These are phyloP conservation scores for Ataeniobius toweri DNA, from an alignment of 2,797 vertebrate species.

Conservation along the genomic window DNA sequence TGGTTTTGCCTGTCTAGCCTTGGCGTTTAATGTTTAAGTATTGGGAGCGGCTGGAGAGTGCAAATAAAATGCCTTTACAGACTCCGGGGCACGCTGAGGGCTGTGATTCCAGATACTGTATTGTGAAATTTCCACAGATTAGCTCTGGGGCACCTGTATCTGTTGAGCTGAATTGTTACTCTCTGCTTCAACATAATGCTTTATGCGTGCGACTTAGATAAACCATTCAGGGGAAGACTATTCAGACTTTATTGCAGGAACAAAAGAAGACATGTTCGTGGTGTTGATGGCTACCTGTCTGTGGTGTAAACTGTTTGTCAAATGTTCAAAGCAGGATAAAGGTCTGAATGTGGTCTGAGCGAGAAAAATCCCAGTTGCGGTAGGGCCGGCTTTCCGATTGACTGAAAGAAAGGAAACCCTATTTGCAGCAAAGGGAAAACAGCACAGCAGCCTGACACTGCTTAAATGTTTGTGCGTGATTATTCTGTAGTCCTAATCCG, in stretches of 20 bases:
- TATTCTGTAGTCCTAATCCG: constrained; percentile 80
- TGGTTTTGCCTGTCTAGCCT: constrained; percentile 81
- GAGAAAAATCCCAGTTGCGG: constrained; percentile 53
- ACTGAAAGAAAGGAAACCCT: constrained; percentile 57
- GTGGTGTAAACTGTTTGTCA: constrained; percentile 57
- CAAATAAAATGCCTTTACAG: constrained; percentile 86
- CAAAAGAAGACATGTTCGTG: constrained; percentile 56
- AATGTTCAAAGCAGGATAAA: constrained; percentile 64
- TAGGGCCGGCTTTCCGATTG: constrained; percentile 50
- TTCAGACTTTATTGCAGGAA: constrained; percentile 52
- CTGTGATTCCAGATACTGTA: constrained; percentile 81
- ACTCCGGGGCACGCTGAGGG: constrained; percentile 75
- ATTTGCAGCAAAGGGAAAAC: constrained; percentile 66
- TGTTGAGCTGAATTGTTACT: constrained; percentile 46
- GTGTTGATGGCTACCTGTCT: constrained; percentile 51
- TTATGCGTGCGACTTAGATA: constrained; percentile 63
- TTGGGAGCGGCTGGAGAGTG: constrained; percentile 84
- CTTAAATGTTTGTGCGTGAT: constrained; percentile 79
- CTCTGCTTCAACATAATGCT: constrained; percentile 52
- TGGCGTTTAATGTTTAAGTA: constrained; percentile 86
- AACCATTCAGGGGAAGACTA: constrained; percentile 62
- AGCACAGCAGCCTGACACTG: constrained; percentile 71
- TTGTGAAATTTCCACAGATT: constrained; percentile 81
- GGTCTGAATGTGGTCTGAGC: constrained; percentile 56
- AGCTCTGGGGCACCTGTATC: constrained; percentile 61